phyloP scores from a whole-genome alignment of 1,140 invertebrate genomes.

The Drosophila murphyi region DNA sequence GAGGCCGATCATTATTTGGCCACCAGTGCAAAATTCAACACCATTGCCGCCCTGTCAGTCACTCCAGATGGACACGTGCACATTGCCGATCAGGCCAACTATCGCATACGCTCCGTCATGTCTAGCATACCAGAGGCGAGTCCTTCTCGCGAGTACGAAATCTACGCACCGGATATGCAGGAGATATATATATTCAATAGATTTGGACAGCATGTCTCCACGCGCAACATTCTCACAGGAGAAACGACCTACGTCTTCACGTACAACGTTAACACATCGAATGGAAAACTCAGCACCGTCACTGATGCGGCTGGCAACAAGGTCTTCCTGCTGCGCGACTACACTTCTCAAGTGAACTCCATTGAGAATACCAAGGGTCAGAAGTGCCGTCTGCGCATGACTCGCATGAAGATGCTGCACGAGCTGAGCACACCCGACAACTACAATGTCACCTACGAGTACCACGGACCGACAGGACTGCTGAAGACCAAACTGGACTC shows the following conservation, averaged over 20 bases:
- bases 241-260: constrained; percentile 96
- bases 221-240: constrained; percentile 96
- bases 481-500: constrained; percentile 95
- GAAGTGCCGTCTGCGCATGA: constrained; percentile 95
- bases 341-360: constrained; percentile 94
- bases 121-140: constrained; percentile 95
- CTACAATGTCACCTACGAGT: constrained; percentile 96
- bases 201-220: constrained; percentile 97
- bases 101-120: constrained; percentile 95
- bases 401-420: constrained; percentile 94
- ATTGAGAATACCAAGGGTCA: constrained; percentile 97
- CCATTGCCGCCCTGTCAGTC: constrained; percentile 96
- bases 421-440: constrained; percentile 95
- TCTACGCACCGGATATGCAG: constrained; percentile 97
- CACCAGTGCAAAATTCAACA: constrained; percentile 96
- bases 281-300: constrained; percentile 96
- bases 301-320: constrained; percentile 97
- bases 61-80: constrained; percentile 97
- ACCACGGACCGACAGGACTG: constrained; percentile 94
- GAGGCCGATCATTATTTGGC: constrained; percentile 96
- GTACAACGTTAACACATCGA: constrained; percentile 98
- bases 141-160: constrained; percentile 94
- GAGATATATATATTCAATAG: constrained; percentile 98
- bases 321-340: constrained; percentile 94
- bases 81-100: constrained; percentile 97